Evolutionary conservation across 2,888 invertebrate genomes (phyloP).

Genomic region (Heliconius cydno): DNA sequence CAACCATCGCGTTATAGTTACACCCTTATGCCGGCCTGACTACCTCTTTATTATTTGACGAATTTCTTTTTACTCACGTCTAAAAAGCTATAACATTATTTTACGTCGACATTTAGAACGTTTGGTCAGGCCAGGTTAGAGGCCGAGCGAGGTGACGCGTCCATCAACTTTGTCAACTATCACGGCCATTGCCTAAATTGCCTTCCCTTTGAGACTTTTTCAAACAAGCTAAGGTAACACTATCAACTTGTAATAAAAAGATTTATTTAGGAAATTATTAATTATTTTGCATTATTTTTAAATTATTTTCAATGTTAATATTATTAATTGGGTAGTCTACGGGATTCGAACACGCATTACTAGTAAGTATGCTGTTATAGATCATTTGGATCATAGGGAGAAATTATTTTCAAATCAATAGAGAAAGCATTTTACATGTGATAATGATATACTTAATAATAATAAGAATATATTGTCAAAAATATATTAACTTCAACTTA

Average conservation of each 20-base stretch:
- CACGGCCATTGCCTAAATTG: conserved; percentile 13
- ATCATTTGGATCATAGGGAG: too few species aligned
- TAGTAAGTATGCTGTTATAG: too few species aligned
- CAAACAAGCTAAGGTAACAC: conserved; percentile 11
- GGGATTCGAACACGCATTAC: too few species aligned
- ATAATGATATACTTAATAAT: too few species aligned
- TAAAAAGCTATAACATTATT: conserved; percentile 1
- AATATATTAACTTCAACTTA: too few species aligned
- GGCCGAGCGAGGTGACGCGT: conserved; percentile 17
- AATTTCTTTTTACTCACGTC: neutral
- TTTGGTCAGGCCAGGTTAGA: conserved; percentile 11
- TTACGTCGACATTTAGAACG: conserved; percentile 10
- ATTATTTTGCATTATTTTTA: neutral
- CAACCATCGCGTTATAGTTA: neutral
- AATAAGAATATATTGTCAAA: too few species aligned
- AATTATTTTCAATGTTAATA: neutral
- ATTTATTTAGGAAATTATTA: neutral
- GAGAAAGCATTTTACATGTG: too few species aligned
- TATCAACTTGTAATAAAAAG: neutral
- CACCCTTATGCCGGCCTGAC: too few species aligned
- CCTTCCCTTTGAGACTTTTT: conserved; percentile 18
- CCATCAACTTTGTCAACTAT: conserved; percentile 22
- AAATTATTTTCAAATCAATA: too few species aligned
- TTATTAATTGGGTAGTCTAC: neutral
- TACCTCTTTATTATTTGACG: too few species aligned